Percentiles rank a stretch among this genome's conserved stretches.
phyloP scores from a whole-genome alignment of 2,888 invertebrate genomes.

The Pinctada fucata region DNA sequence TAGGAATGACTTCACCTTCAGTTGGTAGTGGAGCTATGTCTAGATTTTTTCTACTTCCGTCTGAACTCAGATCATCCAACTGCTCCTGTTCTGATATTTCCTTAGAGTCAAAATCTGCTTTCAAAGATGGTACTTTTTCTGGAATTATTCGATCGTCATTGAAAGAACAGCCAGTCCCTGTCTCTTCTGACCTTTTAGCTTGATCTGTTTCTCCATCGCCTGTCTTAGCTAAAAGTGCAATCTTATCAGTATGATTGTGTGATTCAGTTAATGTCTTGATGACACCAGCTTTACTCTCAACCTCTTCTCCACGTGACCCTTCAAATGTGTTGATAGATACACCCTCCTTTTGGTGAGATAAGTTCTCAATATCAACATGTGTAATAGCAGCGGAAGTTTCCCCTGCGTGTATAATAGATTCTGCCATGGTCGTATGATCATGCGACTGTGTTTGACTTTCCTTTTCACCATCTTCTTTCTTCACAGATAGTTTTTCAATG shows the following conservation, averaged over 20 bases:
- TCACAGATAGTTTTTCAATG: background rate
- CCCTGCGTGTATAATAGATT: background rate
- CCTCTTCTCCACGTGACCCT: background rate
- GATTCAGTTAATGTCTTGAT: too few species aligned
- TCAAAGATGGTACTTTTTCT: background rate
- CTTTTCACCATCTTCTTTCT: background rate
- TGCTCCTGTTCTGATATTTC: background rate
- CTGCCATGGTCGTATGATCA: background rate
- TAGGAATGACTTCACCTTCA: background rate
- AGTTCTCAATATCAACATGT: slow-evolving; percentile 10
- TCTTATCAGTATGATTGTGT: too few species aligned
- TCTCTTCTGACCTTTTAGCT: background rate
- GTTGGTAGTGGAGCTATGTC: background rate
- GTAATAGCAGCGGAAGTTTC: slow-evolving; percentile 1
- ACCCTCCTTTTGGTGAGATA: too few species aligned
- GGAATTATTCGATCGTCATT: background rate
- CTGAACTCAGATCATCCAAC: slow-evolving; percentile 8
- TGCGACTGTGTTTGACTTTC: background rate
- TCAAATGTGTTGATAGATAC: background rate
- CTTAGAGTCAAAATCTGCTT: background rate
- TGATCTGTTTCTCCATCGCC: background rate
- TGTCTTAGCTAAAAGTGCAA: background rate
- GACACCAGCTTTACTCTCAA: background rate
- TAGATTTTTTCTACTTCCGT: background rate
- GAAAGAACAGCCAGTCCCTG: background rate